Percentiles rank a stretch among this genome's conserved stretches.
Evolutionary conservation across 1,140 invertebrate species (phyloP).

Genomic region (Achroia grisella): DNA sequence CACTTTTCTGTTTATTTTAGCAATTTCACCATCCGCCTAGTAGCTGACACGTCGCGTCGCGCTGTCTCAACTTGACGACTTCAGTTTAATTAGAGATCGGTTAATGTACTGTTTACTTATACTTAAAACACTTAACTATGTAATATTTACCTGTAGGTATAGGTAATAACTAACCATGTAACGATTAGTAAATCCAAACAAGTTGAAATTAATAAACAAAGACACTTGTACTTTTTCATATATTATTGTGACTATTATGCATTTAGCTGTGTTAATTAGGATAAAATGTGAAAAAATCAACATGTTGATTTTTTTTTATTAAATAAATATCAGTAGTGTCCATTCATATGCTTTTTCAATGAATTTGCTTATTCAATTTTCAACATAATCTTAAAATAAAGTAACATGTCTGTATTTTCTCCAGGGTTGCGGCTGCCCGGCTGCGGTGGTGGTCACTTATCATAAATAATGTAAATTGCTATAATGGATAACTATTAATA

Average conservation of each 20-base stretch:
- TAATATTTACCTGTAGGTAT: no score
- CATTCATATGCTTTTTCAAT: no score
- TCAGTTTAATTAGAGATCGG: constrained; percentile 9
- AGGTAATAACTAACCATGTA: not conserved
- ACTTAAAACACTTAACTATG: not conserved
- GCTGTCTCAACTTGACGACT: not conserved
- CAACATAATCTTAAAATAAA: no score
- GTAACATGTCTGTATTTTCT: no score
- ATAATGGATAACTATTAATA: no score
- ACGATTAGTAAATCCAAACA: not conserved
- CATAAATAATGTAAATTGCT: no score
- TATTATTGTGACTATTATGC: not conserved
- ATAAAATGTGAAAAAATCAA: not conserved
- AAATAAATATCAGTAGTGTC: no score
- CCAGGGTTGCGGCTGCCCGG: no score
- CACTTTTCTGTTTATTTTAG: constrained; percentile 54
- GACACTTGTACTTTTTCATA: not conserved
- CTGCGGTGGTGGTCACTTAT: no score
- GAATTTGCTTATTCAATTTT: no score
- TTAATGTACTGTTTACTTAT: constrained; percentile 8
- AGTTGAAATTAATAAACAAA: not conserved
- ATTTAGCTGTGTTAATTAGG: not conserved
- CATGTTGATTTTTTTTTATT: not conserved
- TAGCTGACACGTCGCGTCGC: constrained; percentile 2
- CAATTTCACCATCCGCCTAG: constrained; percentile 38